Evolutionary conservation across 2,888 invertebrate genomes (phyloP).

Genomic region (Heliconius hortense): DNA sequence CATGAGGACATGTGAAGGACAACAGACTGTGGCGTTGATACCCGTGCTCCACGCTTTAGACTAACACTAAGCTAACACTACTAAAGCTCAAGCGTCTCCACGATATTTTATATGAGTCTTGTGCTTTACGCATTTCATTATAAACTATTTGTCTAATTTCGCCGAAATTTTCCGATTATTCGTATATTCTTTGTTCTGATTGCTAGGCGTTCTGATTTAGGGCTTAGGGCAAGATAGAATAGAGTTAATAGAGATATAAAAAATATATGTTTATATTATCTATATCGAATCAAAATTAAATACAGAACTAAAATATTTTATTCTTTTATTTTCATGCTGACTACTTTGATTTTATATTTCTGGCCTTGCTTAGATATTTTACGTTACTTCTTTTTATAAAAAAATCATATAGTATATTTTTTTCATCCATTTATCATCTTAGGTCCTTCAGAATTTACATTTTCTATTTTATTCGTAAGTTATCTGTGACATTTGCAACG

Average conservation of each 20-base stretch:
- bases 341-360: neutral
- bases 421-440: neutral
- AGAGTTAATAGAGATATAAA: neutral
- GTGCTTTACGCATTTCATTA: slow-evolving; percentile 31
- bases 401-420: neutral
- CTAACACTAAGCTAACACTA: slow-evolving; percentile 46
- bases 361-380: slow-evolving; percentile 10
- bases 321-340: neutral
- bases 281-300: neutral
- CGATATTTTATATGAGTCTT: slow-evolving; percentile 19
- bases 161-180: neutral
- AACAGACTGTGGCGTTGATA: slow-evolving; percentile 67
- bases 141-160: slow-evolving; percentile 9
- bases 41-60: slow-evolving; percentile 56
- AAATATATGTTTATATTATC: neutral
- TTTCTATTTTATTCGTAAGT: slow-evolving; percentile 7
- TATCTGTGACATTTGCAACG: slow-evolving; percentile 4
- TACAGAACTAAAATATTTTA: neutral
- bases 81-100: slow-evolving; percentile 25
- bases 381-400: neutral
- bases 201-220: slow-evolving; percentile 6
- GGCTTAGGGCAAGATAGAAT: neutral
- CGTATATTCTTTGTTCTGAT: neutral
- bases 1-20: slow-evolving; percentile 55
- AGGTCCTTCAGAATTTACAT: neutral